A percentile compares a stretch with the other conserved stretches of the same genome.
phyloP scores from a whole-genome alignment of 2,888 invertebrate genomes.

The Alloscopus bannaensis region DNA sequence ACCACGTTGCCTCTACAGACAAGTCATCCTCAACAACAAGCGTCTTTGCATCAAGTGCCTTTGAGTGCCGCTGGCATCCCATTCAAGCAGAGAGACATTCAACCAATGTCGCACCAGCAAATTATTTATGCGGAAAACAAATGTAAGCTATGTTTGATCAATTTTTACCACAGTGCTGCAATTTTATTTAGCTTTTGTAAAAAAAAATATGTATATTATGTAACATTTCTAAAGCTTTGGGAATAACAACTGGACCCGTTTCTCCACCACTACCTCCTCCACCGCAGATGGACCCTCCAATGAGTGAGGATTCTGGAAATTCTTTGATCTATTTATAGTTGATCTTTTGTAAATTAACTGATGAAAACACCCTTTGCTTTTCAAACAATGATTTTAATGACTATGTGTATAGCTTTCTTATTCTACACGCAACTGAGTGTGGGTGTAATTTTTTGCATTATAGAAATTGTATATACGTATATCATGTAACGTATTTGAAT shows the following conservation, averaged over 20 bases:
- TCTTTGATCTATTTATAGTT: too few relatives aligned
- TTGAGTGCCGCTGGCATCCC: slow-evolving; percentile 70
- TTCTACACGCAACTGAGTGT: too few relatives aligned
- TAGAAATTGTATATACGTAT: too few relatives aligned
- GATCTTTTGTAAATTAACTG: too few relatives aligned
- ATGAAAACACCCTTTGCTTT: too few relatives aligned
- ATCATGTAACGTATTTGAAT: too few relatives aligned
- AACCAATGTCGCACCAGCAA: slow-evolving; percentile 73
- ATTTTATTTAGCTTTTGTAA: too few relatives aligned
- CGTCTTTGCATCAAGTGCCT: slow-evolving; percentile 71
- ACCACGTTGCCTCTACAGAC: slow-evolving; percentile 72
- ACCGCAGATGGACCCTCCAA: slow-evolving; percentile 81
- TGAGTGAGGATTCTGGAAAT: slow-evolving; percentile 71
- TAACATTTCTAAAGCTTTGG: slow-evolving; percentile 71
- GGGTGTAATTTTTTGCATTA: too few relatives aligned
- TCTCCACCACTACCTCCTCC: slow-evolving; percentile 93
- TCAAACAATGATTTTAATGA: too few relatives aligned
- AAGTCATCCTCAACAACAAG: slow-evolving; percentile 72
- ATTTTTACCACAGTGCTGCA: slow-evolving; percentile 11
- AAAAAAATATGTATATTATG: too few relatives aligned
- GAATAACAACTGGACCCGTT: slow-evolving; percentile 73
- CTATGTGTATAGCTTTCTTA: too few relatives aligned
- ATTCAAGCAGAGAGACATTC: slow-evolving; percentile 71
- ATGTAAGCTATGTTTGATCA: slow-evolving; percentile 55
- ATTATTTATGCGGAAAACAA: slow-evolving; percentile 73